These are phyloP conservation scores for Fringilla coelebs DNA, from an alignment of 2,797 vertebrate species.

Conservation along the genomic window DNA sequence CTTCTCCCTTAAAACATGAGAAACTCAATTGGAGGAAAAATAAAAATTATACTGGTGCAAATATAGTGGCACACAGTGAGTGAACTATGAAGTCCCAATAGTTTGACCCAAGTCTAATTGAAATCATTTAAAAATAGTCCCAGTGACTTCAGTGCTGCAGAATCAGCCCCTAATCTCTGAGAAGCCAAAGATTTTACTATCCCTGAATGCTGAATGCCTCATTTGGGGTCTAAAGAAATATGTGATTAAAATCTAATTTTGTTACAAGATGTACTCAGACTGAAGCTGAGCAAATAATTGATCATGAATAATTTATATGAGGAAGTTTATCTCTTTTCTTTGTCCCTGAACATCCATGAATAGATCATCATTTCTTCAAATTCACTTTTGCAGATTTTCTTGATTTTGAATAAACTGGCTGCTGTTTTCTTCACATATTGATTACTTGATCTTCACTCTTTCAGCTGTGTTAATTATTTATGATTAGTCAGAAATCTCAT, in stretches of 20 bases:
- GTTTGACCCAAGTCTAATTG: background rate
- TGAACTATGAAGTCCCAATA: background rate
- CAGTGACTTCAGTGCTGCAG: background rate
- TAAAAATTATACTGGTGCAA: background rate
- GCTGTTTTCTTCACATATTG: background rate
- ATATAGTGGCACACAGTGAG: background rate
- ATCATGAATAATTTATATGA: slow-evolving; percentile 62
- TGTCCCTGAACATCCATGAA: slow-evolving; percentile 35
- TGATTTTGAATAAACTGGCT: background rate
- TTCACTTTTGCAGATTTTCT: slow-evolving; percentile 23
- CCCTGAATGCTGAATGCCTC: slow-evolving; percentile 41
- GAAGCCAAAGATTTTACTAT: slow-evolving; percentile 8
- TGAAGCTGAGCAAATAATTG: slow-evolving; percentile 52
- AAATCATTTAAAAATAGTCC: slow-evolving; percentile 39
- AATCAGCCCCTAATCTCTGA: background rate
- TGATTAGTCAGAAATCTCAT: background rate
- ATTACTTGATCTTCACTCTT: slow-evolving; percentile 4
- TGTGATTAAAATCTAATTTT: slow-evolving; percentile 66
- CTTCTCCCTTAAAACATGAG: background rate
- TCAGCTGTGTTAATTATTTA: slow-evolving; percentile 19
- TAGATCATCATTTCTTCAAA: slow-evolving; percentile 41
- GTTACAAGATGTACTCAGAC: slow-evolving; percentile 38
- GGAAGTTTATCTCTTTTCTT: slow-evolving; percentile 45
- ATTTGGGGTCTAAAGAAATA: slow-evolving; percentile 55
- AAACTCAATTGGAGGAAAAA: background rate